Evolutionary conservation across 2,797 vertebrate genomes (phyloP).

Genomic region (Enoplosus armatus): DNA sequence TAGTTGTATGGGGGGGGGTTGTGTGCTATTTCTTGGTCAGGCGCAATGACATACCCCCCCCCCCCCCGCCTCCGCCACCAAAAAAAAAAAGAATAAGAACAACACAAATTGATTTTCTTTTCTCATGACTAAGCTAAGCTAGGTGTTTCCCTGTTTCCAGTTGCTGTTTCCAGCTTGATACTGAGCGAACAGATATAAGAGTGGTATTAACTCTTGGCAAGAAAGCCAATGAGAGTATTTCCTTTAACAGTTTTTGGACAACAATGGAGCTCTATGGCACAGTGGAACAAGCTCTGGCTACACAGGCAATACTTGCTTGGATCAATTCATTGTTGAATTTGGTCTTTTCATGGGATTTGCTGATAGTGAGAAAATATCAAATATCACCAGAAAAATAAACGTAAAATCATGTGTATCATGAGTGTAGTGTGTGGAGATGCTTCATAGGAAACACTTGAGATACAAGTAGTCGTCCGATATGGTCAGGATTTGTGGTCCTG

Average conservation of each 20-base stretch:
- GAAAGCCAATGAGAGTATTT: constrained; percentile 8
- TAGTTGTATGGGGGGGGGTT: not conserved
- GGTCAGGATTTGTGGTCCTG: not conserved
- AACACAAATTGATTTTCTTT: too few relatives aligned
- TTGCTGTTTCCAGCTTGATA: constrained; percentile 1
- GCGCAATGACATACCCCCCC: not conserved
- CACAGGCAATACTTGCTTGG: not conserved
- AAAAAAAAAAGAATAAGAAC: too few relatives aligned
- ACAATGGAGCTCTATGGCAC: not conserved
- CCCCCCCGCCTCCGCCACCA: too few relatives aligned
- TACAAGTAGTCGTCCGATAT: constrained; percentile 7
- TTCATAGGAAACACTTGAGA: not conserved
- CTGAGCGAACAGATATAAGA: not conserved
- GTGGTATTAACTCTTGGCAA: constrained; percentile 9
- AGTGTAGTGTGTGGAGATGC: not conserved
- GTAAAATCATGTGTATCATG: not conserved
- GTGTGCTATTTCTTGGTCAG: not conserved
- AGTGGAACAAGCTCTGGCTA: not conserved
- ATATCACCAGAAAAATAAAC: not conserved
- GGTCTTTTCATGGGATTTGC: not conserved
- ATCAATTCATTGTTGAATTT: not conserved
- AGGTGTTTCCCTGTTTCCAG: not conserved
- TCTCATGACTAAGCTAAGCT: not conserved
- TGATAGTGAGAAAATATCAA: not conserved
- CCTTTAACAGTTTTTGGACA: not conserved